These are phyloP conservation scores for Megalops cyprinoides DNA, from an alignment of 2,797 vertebrate species.

Conservation along the genomic window DNA sequence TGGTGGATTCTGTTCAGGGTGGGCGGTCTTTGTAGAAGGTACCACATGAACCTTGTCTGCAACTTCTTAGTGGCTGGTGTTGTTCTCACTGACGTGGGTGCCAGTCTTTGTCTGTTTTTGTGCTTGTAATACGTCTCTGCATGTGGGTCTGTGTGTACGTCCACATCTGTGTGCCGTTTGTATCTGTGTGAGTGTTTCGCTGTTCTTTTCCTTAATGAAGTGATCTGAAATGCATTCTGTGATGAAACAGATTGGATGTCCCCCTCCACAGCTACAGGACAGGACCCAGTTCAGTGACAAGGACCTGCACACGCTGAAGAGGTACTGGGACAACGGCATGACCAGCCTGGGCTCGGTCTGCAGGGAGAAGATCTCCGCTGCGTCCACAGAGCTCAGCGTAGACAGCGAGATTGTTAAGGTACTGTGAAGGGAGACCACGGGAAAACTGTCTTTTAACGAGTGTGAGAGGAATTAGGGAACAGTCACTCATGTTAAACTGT, in stretches of 20 bases:
- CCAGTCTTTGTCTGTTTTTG: not conserved
- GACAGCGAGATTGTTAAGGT: constrained; percentile 99
- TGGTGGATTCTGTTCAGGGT: no score
- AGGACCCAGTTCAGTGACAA: constrained; percentile 95
- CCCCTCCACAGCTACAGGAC: constrained; percentile 88
- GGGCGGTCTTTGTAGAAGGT: no score
- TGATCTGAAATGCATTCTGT: constrained; percentile 19
- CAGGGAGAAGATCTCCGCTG: constrained; percentile 95
- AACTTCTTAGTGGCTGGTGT: no score
- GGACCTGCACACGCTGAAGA: constrained; percentile 92
- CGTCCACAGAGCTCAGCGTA: constrained; percentile 89
- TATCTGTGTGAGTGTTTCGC: constrained; percentile 26
- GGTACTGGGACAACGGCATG: constrained; percentile 98
- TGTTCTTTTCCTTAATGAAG: constrained; percentile 27
- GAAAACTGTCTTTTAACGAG: no score
- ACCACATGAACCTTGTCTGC: no score
- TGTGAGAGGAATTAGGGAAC: no score
- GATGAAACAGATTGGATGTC: constrained; percentile 30
- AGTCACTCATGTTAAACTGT: no score
- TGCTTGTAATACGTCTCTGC: not conserved
- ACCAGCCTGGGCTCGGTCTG: constrained; percentile 97
- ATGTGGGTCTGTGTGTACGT: not conserved
- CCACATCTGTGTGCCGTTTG: not conserved
- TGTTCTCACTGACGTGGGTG: no score
- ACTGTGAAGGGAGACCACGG: constrained; percentile 27